Conservation (phyloP, 2,113 vertebrate genomes). For the Thalassarche chlororhynchos region DNA sequence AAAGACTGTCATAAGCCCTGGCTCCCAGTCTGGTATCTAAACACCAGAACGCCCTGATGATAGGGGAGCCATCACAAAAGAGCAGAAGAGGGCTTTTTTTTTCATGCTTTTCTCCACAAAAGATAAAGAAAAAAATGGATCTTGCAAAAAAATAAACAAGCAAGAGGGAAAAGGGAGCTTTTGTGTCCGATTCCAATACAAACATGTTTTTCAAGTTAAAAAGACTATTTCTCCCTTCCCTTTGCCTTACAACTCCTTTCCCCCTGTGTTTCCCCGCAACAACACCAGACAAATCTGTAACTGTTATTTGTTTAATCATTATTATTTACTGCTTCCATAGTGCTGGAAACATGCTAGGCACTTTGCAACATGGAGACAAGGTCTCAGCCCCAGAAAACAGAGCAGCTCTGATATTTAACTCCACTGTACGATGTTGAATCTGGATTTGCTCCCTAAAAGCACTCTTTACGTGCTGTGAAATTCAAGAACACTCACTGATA, state of each 20-base stretch:
- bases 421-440: fast-evolving
- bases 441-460: background rate
- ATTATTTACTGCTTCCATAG: background rate
- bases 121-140: background rate
- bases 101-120: background rate
- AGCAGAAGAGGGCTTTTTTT: background rate
- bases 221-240: background rate
- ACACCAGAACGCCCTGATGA: background rate
- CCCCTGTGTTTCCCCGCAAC: background rate
- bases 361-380: background rate
- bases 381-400: background rate
- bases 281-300: background rate
- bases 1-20: background rate
- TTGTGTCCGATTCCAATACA: background rate
- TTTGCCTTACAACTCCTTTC: background rate
- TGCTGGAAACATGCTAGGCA: background rate
- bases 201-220: background rate
- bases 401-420: background rate
- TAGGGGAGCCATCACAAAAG: background rate
- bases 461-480: fast-evolving
- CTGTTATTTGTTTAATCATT: background rate
- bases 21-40: background rate
- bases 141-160: background rate
- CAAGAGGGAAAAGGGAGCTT: background rate
- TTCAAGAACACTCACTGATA: background rate